Evolutionary conservation across 2,113 vertebrate species (phyloP).

Genomic region (Beaufortia kweichowensis): DNA sequence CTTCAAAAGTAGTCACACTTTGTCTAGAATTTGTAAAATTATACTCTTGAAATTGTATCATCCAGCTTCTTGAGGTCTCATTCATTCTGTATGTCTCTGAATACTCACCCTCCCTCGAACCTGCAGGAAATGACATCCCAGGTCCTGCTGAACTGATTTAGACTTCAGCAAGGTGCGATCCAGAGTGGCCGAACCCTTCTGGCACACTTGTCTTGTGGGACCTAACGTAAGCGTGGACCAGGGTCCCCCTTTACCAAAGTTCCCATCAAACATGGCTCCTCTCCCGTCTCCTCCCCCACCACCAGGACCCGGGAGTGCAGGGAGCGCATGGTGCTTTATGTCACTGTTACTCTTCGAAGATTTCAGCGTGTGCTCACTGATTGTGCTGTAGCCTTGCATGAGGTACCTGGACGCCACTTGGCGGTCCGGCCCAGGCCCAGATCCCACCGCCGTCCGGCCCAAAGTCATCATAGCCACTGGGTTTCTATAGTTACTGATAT

Average conservation of each 20-base stretch:
- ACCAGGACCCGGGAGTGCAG: constrained; percentile 68
- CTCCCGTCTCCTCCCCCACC: constrained; percentile 53
- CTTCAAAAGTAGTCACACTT: no score
- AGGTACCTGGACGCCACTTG: constrained; percentile 83
- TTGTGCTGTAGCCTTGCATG: constrained; percentile 95
- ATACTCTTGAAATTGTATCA: no score
- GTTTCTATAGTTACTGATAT: constrained; percentile 87
- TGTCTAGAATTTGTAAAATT: no score
- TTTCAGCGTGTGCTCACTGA: constrained; percentile 89
- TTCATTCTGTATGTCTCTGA: background rate
- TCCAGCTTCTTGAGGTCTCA: no score
- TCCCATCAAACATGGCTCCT: constrained; percentile 69
- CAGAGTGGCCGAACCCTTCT: constrained; percentile 92
- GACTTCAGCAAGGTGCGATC: constrained; percentile 96
- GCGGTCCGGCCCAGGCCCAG: constrained; percentile 59
- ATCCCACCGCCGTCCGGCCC: constrained; percentile 68
- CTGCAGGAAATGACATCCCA: constrained; percentile 94
- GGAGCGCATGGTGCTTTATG: constrained; percentile 73
- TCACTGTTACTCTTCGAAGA: constrained; percentile 90
- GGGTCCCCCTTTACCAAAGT: constrained; percentile 90
- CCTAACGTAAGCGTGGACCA: constrained; percentile 96
- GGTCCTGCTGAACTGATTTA: constrained; percentile 94
- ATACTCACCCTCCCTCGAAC: constrained; percentile 79
- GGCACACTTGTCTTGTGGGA: constrained; percentile 88
- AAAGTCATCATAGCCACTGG: constrained; percentile 91